These are phyloP conservation scores for Chrysemys picta DNA, from an alignment of 2,113 vertebrate species.

Conservation along the genomic window DNA sequence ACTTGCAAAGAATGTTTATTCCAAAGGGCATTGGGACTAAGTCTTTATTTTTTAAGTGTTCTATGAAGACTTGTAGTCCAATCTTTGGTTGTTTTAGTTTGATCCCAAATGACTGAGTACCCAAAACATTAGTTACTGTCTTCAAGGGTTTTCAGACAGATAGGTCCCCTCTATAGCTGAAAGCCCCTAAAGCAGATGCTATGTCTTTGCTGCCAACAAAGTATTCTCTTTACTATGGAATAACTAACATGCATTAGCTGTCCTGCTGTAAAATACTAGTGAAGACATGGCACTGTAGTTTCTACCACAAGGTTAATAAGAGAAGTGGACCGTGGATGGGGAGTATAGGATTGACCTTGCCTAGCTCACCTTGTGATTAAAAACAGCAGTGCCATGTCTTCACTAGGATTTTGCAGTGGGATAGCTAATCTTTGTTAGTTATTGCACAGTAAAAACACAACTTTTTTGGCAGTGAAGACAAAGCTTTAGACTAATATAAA, in stretches of 20 bases:
- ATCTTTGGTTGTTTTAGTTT: not conserved
- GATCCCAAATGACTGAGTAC: not conserved
- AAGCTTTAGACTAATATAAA: not conserved
- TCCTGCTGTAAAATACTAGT: not conserved
- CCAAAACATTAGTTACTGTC: not conserved
- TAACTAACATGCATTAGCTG: not conserved
- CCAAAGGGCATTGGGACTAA: not conserved
- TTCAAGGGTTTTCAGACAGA: not conserved
- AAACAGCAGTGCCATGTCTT: not conserved
- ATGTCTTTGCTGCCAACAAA: not conserved
- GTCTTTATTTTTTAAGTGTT: not conserved
- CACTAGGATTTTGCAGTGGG: not conserved
- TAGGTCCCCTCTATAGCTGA: not conserved
- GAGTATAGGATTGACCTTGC: not conserved
- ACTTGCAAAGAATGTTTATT: not conserved
- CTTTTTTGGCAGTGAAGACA: not conserved
- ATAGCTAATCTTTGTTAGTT: not conserved
- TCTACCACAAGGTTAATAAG: not conserved
- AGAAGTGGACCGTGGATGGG: not conserved
- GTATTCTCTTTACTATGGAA: not conserved
- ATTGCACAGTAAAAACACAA: not conserved
- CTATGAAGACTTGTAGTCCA: not conserved
- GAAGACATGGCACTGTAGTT: not conserved
- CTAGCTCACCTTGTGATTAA: not conserved
- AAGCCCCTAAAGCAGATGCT: not conserved